Evolutionary conservation across 2,797 vertebrate genomes (phyloP), one percentile per base, ranked within the genome.

Genomic region (Phrynocephalus vlangalii): DNA sequence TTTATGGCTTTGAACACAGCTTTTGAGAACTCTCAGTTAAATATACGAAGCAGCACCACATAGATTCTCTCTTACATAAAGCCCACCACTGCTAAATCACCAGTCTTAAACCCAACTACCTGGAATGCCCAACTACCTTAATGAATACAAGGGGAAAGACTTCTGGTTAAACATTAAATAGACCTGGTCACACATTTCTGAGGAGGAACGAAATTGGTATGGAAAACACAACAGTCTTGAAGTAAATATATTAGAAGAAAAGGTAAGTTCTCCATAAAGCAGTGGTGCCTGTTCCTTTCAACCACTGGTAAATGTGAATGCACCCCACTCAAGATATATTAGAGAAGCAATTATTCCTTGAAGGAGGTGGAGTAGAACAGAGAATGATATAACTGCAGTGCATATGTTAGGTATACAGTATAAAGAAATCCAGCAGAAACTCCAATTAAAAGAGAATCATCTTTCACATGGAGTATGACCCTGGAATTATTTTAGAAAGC

Each of bases 371-470:
- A 63, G 60, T 30, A 30, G 77, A 88, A 88, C n/a, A 81, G 56
- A 81, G 60, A 5, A 18, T 81, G 48, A 75, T 81, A 70, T 52
- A 85, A 81, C 87, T 88, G 83, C 83, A 88, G 79, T 88, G 77
- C 75, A 86, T 88, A 81, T 73, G 81, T 80, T 76, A 78, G 84
- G 13, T 77, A 44, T 44, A 44, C 38, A 44, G 71, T 68, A 73
- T 78, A 16, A 80, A 90, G n/a, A 75, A 85, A 80, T 67, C 9
- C 26, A 52, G 56, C 10, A 50, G 60, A 60, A 50, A 75, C 38
- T 28, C 70, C 33, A n/a, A 3, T 63, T 75, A 75, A 68, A 15
- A 50, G 26, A 75, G 22, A 38, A 67, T 75, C 63, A 52, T 80
- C 60, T 28, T 81, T 66, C 56, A 56, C 71, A 2, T 26, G 10